phyloP scores from a whole-genome alignment of 2,113 vertebrate species.

The Eptesicus fuscus region DNA sequence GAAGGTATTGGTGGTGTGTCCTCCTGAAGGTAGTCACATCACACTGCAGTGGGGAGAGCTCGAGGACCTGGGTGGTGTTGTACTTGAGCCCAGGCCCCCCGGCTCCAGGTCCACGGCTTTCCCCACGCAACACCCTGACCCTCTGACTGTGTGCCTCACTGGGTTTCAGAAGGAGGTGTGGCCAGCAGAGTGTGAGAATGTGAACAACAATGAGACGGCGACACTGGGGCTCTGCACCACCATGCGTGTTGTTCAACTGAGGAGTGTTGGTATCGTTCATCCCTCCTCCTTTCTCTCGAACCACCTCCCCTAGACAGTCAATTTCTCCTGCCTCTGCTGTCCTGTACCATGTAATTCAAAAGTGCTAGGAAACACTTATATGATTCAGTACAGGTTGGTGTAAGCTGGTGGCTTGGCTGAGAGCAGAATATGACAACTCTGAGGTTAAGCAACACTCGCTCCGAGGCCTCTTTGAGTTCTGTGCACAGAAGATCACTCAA shows the following conservation, averaged over 20 bases:
- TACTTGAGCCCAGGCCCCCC: not conserved
- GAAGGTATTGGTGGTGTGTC: not conserved
- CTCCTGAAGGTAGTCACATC: not conserved
- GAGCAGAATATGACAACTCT: slow-evolving; percentile 38
- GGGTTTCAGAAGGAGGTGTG: not conserved
- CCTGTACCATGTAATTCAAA: slow-evolving; percentile 42
- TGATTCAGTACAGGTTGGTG: slow-evolving; percentile 25
- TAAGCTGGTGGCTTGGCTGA: slow-evolving; percentile 6
- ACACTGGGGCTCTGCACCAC: not conserved
- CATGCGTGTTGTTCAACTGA: fast-evolving
- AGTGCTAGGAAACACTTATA: slow-evolving; percentile 41
- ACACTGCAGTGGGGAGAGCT: not conserved
- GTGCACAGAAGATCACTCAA: slow-evolving; percentile 40
- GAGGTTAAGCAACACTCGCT: slow-evolving; percentile 20
- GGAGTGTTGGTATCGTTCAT: not conserved
- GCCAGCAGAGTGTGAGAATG: fast-evolving
- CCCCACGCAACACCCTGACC: not conserved
- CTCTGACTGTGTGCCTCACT: fast-evolving
- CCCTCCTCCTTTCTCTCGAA: not conserved
- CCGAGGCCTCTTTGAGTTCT: slow-evolving; percentile 11
- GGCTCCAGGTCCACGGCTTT: not conserved
- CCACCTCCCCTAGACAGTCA: not conserved
- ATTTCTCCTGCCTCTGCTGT: not conserved
- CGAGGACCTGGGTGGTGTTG: not conserved
- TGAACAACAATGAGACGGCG: fast-evolving